These are phyloP conservation scores for Spinus pinus DNA, from an alignment of 2,797 vertebrate species.

Conservation along the genomic window DNA sequence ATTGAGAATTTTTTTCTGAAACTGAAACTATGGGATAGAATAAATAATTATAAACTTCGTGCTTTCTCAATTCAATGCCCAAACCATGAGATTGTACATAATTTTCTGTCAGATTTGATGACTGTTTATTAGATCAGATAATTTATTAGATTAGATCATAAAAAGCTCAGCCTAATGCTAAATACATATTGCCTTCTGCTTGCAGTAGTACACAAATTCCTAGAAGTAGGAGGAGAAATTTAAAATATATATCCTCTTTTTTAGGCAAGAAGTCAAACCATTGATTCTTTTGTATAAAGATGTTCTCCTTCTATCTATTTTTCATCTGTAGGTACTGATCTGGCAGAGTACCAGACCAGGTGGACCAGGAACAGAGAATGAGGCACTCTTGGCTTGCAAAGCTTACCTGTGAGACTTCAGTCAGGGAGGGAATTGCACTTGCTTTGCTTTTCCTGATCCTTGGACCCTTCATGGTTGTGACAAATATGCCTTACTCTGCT, in stretches of 20 bases:
- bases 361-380: neutral
- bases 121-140: neutral
- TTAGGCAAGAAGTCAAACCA: neutral
- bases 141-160: neutral
- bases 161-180: neutral
- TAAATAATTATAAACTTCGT: neutral
- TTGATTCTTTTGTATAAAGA: neutral
- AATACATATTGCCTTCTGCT: neutral
- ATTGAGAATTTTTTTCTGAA: neutral
- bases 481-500: neutral
- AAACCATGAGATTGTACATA: neutral
- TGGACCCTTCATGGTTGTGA: neutral
- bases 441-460: neutral
- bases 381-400: neutral
- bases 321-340: neutral
- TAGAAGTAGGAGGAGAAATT: neutral
- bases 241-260: neutral
- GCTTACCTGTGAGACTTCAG: neutral
- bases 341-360: neutral
- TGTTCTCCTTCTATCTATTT: neutral
- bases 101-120: neutral
- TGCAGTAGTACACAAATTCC: neutral
- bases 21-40: neutral
- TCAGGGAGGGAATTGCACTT: accelerated
- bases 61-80: neutral